Conservation (phyloP, 2,113 vertebrate genomes). For the Terrapene triunguis region DNA sequence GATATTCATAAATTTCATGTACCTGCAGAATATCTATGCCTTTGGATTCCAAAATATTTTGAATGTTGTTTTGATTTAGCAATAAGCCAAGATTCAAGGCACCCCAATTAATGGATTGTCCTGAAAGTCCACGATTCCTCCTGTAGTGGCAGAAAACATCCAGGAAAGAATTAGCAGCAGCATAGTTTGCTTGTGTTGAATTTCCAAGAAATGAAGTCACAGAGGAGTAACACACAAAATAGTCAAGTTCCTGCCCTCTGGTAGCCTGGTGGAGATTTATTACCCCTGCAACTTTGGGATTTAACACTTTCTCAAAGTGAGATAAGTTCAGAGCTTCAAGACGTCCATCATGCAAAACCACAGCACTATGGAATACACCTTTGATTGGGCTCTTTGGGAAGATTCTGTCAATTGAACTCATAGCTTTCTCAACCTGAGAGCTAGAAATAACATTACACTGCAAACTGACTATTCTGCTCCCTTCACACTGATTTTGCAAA, state of each 20-base stretch:
- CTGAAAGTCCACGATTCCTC: constrained; percentile 85
- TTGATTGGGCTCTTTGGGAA: constrained; percentile 81
- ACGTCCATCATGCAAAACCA: constrained; percentile 82
- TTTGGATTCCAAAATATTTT: constrained; percentile 82
- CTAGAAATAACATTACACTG: constrained; percentile 82
- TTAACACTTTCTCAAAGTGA: constrained; percentile 84
- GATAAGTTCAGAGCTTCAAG: constrained; percentile 81
- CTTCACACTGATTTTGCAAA: constrained; percentile 70
- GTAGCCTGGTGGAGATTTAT: constrained; percentile 88
- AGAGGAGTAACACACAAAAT: constrained; percentile 91
- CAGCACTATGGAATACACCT: constrained; percentile 91
- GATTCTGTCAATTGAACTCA: constrained; percentile 71
- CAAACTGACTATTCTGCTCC: constrained; percentile 71
- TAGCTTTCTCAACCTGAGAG: constrained; percentile 78
- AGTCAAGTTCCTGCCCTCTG: constrained; percentile 82
- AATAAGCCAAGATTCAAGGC: constrained; percentile 86
- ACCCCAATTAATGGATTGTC: constrained; percentile 91
- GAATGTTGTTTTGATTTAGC: constrained; percentile 81
- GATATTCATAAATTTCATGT: constrained; percentile 81
- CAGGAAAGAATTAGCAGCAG: constrained; percentile 91
- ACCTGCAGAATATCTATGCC: constrained; percentile 84
- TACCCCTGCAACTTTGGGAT: constrained; percentile 86
- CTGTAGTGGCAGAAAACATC: constrained; percentile 88
- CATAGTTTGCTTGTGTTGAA: constrained; percentile 86
- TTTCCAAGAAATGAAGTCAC: constrained; percentile 89